Percentiles rank a stretch among this genome's conserved stretches.
phyloP scores from a whole-genome alignment of 2,888 invertebrate genomes.

The Marronus borbonicus region DNA sequence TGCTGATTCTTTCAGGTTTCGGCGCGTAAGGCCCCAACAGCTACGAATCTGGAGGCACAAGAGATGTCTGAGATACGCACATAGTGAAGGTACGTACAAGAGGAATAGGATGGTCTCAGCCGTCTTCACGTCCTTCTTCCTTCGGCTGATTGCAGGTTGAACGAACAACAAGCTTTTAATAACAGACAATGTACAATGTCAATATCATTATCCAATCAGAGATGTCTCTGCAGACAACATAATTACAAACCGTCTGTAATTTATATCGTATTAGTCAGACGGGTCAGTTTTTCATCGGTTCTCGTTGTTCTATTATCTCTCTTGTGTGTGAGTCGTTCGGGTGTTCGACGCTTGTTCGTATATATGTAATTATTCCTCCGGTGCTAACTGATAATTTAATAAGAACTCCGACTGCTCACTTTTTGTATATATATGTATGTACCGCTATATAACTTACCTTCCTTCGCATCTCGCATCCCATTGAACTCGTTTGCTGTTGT shows the following conservation, averaged over 20 bases:
- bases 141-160: constrained; percentile 66
- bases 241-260: constrained; percentile 68
- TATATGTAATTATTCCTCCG: constrained; percentile 61
- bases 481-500: background rate
- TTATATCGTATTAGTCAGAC: constrained; percentile 69
- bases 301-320: constrained; percentile 16
- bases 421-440: constrained; percentile 47
- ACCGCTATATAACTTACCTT: background rate
- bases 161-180: constrained; percentile 63
- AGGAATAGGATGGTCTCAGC: background rate
- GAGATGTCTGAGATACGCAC: constrained; percentile 60
- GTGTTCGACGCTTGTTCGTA: constrained; percentile 60
- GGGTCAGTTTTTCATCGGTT: constrained; percentile 60
- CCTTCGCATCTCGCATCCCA: background rate
- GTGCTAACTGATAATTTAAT: constrained; percentile 64
- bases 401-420: constrained; percentile 60
- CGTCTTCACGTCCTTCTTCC: constrained; percentile 28
- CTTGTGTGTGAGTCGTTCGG: constrained; percentile 60
- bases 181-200: constrained; percentile 69
- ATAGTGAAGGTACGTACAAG: constrained; percentile 38
- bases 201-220: constrained; percentile 72
- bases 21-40: background rate
- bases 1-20: no score
- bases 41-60: constrained; percentile 59
- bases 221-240: constrained; percentile 70